These are phyloP conservation scores for Taenaris catops DNA, from an alignment of 2,888 invertebrate genomes.

Conservation along the genomic window DNA sequence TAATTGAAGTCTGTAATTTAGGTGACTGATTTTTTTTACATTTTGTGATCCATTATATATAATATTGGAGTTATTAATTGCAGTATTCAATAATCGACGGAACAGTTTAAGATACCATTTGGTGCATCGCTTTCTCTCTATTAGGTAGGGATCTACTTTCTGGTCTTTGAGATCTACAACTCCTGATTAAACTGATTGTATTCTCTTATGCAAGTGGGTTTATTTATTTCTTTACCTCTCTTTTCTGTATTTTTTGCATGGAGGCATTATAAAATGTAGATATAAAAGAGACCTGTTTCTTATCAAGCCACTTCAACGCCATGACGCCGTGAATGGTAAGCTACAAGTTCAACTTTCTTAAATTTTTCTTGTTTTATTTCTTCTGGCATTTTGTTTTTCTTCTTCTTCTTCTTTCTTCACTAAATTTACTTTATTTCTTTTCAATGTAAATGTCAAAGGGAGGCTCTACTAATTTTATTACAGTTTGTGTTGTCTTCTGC, in stretches of 20 bases:
- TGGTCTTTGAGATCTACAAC: conserved; percentile 5
- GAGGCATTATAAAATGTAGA: not conserved
- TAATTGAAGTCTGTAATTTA: not conserved
- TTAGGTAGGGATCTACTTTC: not conserved
- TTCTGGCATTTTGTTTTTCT: not conserved
- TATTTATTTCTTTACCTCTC: not conserved
- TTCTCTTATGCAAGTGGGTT: not conserved
- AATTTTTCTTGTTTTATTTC: not conserved
- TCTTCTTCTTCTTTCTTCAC: not conserved
- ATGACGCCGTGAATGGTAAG: not conserved
- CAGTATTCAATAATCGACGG: not conserved
- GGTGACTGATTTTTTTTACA: no score
- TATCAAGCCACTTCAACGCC: not conserved
- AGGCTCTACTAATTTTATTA: conserved; percentile 1
- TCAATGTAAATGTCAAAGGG: not conserved
- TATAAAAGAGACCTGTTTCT: not conserved
- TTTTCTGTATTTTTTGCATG: not conserved
- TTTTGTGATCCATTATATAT: no score
- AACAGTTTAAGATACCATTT: conserved; percentile 3
- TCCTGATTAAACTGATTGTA: conserved; percentile 1
- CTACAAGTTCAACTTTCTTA: not conserved
- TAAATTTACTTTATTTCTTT: not conserved
- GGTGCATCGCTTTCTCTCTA: not conserved
- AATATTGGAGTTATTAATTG: not conserved
- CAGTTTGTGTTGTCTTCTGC: not conserved